These are phyloP conservation scores for Chaetogeoica ovagalla DNA, from an alignment of 2,888 invertebrate species.

Conservation along the genomic window DNA sequence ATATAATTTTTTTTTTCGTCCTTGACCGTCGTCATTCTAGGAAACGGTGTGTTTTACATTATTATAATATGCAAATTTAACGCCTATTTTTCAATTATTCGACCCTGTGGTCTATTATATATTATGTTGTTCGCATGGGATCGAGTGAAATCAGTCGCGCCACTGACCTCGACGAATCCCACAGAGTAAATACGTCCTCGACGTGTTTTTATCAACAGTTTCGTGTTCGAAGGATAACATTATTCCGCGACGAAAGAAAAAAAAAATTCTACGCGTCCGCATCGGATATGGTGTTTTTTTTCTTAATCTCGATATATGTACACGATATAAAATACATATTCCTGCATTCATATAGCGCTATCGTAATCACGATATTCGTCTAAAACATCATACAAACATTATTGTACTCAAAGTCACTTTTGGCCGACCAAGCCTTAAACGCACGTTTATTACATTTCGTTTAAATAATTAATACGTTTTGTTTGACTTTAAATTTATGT, in stretches of 20 bases:
- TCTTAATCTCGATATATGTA: background rate
- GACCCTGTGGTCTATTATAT: background rate
- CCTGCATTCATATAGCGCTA: no score
- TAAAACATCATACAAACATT: no score
- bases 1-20: background rate
- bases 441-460: no score
- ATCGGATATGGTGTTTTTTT: background rate
- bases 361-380: no score
- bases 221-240: background rate
- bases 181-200: no score
- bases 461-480: no score
- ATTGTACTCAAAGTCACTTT: no score
- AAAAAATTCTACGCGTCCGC: background rate
- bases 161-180: background rate
- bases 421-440: no score
- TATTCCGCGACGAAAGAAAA: no score
- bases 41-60: slow-evolving; percentile 8
- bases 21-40: slow-evolving; percentile 32
- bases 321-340: no score
- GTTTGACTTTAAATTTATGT: no score
- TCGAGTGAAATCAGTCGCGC: background rate
- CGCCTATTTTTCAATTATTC: background rate
- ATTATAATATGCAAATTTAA: background rate
- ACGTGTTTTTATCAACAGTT: no score
- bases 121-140: slow-evolving; percentile 4